Evolutionary conservation across 2,797 vertebrate species (phyloP).

Genomic region (Prionace glauca): DNA sequence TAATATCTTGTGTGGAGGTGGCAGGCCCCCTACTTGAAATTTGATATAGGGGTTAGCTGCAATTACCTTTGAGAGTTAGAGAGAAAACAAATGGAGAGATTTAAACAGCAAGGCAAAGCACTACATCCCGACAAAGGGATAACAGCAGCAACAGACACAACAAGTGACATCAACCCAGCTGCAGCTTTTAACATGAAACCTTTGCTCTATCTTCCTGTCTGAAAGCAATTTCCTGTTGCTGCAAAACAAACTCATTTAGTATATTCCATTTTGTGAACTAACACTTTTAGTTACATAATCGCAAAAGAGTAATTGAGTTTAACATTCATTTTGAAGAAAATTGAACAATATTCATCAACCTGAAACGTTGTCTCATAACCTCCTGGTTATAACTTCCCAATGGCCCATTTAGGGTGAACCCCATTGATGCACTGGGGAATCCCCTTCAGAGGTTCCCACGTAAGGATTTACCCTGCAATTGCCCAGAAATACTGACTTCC

Average conservation of each 20-base stretch:
- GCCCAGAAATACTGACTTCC: too few species aligned
- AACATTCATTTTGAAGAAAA: background rate
- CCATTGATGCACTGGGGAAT: too few species aligned
- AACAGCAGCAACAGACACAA: too few species aligned
- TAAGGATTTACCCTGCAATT: too few species aligned
- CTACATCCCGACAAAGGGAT: background rate
- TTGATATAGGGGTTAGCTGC: background rate
- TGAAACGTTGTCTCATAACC: background rate
- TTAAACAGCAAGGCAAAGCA: background rate
- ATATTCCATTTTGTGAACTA: background rate
- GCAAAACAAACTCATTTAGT: background rate
- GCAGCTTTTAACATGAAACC: background rate
- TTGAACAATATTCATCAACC: background rate
- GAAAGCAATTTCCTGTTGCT: background rate
- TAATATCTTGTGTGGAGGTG: background rate
- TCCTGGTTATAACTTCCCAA: too few species aligned
- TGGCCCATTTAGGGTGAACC: too few species aligned
- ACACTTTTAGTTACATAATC: background rate
- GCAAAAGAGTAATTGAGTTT: background rate
- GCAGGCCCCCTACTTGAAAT: background rate
- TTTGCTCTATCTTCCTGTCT: background rate
- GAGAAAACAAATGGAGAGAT: background rate
- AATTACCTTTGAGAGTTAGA: background rate
- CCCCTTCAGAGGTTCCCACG: too few species aligned
- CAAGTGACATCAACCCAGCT: background rate